These are phyloP conservation scores for Caradrina kadenii DNA, from an alignment of 2,888 invertebrate species.

Conservation along the genomic window DNA sequence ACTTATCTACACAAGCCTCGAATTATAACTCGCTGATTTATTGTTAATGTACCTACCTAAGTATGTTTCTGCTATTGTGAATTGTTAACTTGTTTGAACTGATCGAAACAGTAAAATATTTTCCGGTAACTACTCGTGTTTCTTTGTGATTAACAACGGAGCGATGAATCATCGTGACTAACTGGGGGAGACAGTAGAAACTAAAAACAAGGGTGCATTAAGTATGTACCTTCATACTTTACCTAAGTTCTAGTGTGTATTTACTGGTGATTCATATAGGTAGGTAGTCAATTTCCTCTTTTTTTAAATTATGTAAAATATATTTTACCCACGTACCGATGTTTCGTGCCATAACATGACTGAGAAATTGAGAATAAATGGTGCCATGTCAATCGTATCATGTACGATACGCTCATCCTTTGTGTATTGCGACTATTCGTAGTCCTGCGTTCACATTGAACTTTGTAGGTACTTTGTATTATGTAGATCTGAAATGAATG, in stretches of 20 bases:
- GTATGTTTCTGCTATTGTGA: constrained; percentile 24
- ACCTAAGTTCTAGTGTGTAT: background rate
- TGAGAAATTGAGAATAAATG: background rate
- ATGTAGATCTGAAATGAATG: too few species aligned
- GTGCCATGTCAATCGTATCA: background rate
- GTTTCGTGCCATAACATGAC: constrained; percentile 1
- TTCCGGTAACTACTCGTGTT: constrained; percentile 76
- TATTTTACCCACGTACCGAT: background rate
- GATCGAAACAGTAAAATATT: constrained; percentile 12
- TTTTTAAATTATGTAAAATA: too few species aligned
- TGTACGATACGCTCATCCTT: background rate
- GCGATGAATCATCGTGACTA: constrained; percentile 87
- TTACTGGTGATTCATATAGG: background rate
- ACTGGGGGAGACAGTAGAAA: constrained; percentile 76
- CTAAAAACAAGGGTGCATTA: constrained; percentile 62
- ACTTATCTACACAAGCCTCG: constrained; percentile 12
- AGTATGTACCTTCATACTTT: constrained; percentile 12
- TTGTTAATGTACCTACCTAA: background rate
- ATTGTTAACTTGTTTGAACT: constrained; percentile 24
- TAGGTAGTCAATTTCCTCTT: too few species aligned
- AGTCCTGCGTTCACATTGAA: background rate
- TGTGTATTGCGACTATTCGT: constrained; percentile 15
- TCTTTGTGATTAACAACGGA: constrained; percentile 78
- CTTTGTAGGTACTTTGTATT: too few species aligned
- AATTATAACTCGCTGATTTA: constrained; percentile 17